Evolutionary conservation across 2,888 invertebrate genomes (phyloP), one percentile per base, ranked within the genome.

Genomic region (Meganola albula): DNA sequence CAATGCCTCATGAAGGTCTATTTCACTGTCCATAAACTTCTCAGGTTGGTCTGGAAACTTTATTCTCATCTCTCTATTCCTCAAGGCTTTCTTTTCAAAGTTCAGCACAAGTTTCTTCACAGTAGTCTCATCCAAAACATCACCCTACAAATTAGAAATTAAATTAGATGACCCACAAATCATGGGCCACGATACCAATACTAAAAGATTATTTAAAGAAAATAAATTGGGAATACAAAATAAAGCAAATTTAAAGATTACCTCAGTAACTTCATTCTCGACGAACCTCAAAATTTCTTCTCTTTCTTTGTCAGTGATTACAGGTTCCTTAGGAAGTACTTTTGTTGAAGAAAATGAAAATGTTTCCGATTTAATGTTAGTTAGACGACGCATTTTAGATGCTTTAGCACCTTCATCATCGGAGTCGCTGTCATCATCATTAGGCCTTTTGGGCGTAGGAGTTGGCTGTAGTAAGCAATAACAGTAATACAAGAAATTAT

Each of bases 11-110:
- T 97, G 95, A 37, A 98, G 78, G 71, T 98, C 97, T 21, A 99
- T 88, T 84, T 99, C 99, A 37, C 98, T 98, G 56, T 99, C 93
- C 93, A 99, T 98, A 72, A 99, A 99, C 88, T 98, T 98, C 70
- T 98, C 97, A 4, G 98, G 96, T 59, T 93, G 92, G 67, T 98
- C 99, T 0, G 98, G 95, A 75, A 97, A 99, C 77, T 99, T 99
- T 8, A 99, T 98, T 45, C 99, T 89, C 94, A 98, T 95, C 80
- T 99, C 99, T 69, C 98, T 94, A 73, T 99, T 99, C 64, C 92
- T 94, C 5, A 97, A 85, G 27, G 95, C 93, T 63, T 95, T 90
- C 71, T 99, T 99, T 66, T 99, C 99, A 86, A 99, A 97, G 42
- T 95, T 90, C 8, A 98, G 85, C 11, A 98, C 91, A 65, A 98